Conservation (phyloP, 2,888 invertebrate genomes). For the Copidosoma aretas region DNA sequence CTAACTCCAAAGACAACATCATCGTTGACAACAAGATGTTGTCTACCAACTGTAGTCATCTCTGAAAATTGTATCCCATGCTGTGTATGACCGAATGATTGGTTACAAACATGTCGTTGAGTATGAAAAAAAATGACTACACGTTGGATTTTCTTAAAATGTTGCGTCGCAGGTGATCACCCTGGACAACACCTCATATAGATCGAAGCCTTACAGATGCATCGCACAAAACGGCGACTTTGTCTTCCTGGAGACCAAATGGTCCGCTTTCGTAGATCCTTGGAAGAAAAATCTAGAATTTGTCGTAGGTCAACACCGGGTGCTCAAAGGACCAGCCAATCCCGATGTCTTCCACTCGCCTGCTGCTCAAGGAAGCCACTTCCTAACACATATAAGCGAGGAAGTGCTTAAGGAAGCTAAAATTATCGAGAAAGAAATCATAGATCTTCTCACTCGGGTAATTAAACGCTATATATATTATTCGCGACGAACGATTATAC, state of each 20-base stretch:
- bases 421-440: constrained; percentile 71
- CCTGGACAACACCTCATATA: constrained; percentile 74
- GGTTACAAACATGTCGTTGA: no score
- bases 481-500: neutral
- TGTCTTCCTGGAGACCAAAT: constrained; percentile 86
- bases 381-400: constrained; percentile 65
- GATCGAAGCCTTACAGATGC: constrained; percentile 81
- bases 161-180: constrained; percentile 69
- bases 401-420: constrained; percentile 70
- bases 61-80: no score
- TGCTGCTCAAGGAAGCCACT: constrained; percentile 58
- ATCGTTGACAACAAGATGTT: no score
- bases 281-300: constrained; percentile 92
- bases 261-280: constrained; percentile 92
- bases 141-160: constrained; percentile 1
- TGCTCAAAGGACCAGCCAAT: constrained; percentile 76
- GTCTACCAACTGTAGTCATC: no score
- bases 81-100: no score
- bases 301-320: constrained; percentile 83
- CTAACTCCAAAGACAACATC: no score
- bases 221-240: constrained; percentile 84
- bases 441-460: constrained; percentile 74
- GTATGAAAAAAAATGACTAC: no score
- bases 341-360: constrained; percentile 75
- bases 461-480: constrained; percentile 34